These are phyloP conservation scores for Euura lappo DNA, from an alignment of 1,140 invertebrate genomes.

Conservation along the genomic window DNA sequence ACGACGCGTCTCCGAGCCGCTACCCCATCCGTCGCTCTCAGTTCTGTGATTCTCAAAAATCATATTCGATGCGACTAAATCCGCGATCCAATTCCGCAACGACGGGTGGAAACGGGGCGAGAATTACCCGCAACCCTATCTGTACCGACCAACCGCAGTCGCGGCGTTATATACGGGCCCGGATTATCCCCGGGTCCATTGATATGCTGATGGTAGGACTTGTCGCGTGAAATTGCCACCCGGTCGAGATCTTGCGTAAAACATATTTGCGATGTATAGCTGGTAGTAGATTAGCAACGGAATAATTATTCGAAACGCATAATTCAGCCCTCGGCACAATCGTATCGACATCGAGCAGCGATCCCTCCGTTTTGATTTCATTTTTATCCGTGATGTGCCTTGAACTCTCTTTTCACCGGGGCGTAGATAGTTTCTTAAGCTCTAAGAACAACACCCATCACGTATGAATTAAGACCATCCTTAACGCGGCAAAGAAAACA, in stretches of 20 bases:
- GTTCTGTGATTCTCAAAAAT: too few species aligned
- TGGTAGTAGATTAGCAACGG: not conserved
- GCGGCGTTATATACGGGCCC: constrained; percentile 46
- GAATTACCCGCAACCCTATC: constrained; percentile 50
- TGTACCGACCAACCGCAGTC: constrained; percentile 55
- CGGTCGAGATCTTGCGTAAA: constrained; percentile 49
- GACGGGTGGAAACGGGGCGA: constrained; percentile 3
- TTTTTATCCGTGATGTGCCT: constrained; percentile 24
- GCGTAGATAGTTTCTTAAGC: constrained; percentile 28
- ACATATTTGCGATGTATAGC: too few species aligned
- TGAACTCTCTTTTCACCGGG: too few species aligned
- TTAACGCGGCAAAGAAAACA: constrained; percentile 45
- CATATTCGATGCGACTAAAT: too few species aligned
- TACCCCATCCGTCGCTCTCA: too few species aligned
- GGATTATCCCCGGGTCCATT: constrained; percentile 60
- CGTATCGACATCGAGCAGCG: not conserved
- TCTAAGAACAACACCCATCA: constrained; percentile 44
- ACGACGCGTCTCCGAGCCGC: not conserved
- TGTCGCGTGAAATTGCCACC: constrained; percentile 63
- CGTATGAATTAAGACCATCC: constrained; percentile 46
- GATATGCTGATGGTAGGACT: constrained; percentile 62
- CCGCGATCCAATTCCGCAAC: not conserved
- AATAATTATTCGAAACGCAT: not conserved
- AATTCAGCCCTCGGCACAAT: not conserved
- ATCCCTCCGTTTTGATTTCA: constrained; percentile 20